phyloP scores from a whole-genome alignment of 2,113 vertebrate genomes.

The Hemichromis elongatus region DNA sequence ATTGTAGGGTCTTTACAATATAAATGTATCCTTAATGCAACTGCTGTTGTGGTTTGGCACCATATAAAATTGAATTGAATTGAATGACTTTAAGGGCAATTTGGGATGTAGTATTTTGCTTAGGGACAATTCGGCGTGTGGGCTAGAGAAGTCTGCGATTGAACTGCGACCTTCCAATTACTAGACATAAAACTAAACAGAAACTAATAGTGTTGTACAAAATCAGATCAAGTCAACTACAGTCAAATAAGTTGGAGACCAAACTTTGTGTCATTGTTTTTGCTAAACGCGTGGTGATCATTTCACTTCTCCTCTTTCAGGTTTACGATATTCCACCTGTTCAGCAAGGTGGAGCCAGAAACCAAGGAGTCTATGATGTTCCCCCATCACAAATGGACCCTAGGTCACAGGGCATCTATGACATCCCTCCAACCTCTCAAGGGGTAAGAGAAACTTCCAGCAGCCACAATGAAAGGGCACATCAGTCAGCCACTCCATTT shows the following conservation, averaged over 20 bases:
- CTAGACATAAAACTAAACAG: background rate
- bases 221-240: background rate
- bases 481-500: background rate
- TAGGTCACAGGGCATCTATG: slow-evolving; percentile 62
- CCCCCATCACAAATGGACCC: slow-evolving; percentile 80
- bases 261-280: background rate
- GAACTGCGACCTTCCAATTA: background rate
- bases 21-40: no score
- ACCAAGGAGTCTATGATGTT: slow-evolving; percentile 85
- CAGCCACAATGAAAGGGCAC: background rate
- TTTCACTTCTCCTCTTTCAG: slow-evolving; percentile 56
- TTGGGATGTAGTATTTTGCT: rapidly evolving
- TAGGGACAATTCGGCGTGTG: background rate
- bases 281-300: background rate
- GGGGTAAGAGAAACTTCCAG: slow-evolving; percentile 51
- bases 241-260: background rate
- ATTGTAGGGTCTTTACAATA: no score
- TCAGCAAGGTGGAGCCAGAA: slow-evolving; percentile 65
- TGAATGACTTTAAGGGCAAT: background rate
- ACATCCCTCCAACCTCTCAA: slow-evolving; percentile 66
- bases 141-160: background rate
- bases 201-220: background rate
- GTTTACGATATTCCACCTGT: slow-evolving; percentile 89
- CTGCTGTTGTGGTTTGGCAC: no score
- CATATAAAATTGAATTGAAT: background rate